These are phyloP conservation scores for Mustela lutreola DNA, from an alignment of 2,113 vertebrate genomes.

Conservation along the genomic window DNA sequence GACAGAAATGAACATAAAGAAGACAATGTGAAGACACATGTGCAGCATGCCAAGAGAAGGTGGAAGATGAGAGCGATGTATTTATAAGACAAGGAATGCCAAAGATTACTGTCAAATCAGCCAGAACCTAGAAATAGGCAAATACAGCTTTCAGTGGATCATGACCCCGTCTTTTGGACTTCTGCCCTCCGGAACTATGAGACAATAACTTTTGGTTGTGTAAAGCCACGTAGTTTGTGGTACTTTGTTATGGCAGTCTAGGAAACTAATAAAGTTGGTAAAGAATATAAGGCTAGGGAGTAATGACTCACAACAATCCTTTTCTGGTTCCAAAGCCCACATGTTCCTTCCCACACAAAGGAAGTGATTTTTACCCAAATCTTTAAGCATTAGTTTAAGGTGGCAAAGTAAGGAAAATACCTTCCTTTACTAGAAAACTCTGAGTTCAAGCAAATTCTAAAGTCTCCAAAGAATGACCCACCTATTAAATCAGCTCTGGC, in stretches of 20 bases:
- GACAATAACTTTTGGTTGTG: neutral
- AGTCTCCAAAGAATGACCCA: neutral
- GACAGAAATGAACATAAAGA: neutral
- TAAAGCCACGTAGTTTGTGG: neutral
- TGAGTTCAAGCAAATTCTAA: neutral
- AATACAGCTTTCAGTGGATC: neutral
- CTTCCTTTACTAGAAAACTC: constrained; percentile 1
- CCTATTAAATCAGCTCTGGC: neutral
- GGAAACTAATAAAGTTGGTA: neutral
- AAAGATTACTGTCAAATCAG: neutral
- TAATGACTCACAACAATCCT: neutral
- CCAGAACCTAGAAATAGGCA: neutral
- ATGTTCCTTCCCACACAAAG: constrained; percentile 21
- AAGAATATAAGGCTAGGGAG: neutral
- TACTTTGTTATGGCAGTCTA: neutral
- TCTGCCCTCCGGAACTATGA: neutral
- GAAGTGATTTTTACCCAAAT: constrained; percentile 15
- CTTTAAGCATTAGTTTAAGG: neutral
- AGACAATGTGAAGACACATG: neutral
- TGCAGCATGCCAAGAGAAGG: neutral
- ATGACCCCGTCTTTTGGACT: neutral
- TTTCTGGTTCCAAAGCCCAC: constrained; percentile 18
- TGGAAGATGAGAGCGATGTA: neutral
- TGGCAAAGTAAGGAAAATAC: neutral
- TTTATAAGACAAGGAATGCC: neutral